Evolutionary conservation across 2,888 invertebrate genomes (phyloP).

Genomic region (Aelia acuminata): DNA sequence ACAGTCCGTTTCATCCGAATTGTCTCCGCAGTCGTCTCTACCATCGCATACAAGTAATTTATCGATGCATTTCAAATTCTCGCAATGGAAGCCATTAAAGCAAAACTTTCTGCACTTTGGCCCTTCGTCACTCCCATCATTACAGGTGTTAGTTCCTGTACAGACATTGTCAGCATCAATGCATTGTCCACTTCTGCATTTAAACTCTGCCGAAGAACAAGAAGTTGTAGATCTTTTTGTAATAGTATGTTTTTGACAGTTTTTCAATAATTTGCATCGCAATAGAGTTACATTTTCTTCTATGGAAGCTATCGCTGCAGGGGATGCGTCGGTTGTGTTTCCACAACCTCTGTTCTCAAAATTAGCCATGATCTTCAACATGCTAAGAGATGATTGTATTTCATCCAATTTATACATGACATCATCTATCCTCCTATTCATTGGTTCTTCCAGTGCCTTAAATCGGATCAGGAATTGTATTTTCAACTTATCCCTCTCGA

Average conservation of each 20-base stretch:
- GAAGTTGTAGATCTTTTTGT: not conserved
- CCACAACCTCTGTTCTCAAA: not conserved
- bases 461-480: not conserved
- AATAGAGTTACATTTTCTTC: not conserved
- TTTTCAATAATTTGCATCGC: not conserved
- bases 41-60: not conserved
- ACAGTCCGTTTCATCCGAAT: not conserved
- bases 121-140: not conserved
- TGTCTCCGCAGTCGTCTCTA: not conserved
- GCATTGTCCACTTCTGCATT: not conserved
- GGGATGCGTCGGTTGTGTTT: not conserved
- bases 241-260: not conserved
- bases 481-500: not conserved
- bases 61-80: not conserved
- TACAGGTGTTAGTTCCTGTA: not conserved
- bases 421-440: not conserved
- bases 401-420: not conserved
- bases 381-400: not conserved
- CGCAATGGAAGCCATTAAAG: not conserved
- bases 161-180: not conserved
- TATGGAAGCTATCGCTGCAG: not conserved
- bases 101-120: not conserved
- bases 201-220: not conserved
- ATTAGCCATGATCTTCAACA: not conserved
- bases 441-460: not conserved